Evolutionary conservation across 2,888 invertebrate genomes (phyloP).

Genomic region (Hoplodrina blanda): DNA sequence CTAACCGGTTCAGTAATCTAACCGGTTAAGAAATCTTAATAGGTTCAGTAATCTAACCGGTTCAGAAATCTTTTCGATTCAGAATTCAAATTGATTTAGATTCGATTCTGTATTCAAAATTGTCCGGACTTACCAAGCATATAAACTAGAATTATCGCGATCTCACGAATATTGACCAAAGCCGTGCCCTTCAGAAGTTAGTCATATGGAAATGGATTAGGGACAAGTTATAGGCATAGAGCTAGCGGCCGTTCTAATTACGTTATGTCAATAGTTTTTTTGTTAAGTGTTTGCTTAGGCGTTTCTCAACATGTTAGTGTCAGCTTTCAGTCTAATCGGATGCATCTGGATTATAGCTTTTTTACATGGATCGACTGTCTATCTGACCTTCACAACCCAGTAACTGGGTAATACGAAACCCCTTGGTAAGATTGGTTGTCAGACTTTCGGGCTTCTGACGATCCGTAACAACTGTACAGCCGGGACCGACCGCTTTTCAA

Average conservation of each 20-base stretch:
- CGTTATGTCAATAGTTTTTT: not conserved
- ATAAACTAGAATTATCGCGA: not conserved
- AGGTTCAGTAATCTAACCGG: not conserved
- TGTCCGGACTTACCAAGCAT: not conserved
- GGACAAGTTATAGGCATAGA: not conserved
- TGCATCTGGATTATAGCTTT: not conserved
- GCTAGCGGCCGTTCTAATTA: conserved; percentile 6
- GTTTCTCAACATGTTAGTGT: not conserved
- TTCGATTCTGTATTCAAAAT: not conserved
- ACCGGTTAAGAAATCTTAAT: no score
- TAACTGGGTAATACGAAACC: no score
- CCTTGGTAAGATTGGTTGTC: not conserved
- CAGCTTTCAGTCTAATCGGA: not conserved
- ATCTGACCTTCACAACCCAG: not conserved
- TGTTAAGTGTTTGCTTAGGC: not conserved
- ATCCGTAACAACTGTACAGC: no score
- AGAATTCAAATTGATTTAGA: not conserved
- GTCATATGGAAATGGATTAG: not conserved
- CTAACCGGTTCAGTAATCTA: not conserved
- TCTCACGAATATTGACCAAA: conserved; percentile 13
- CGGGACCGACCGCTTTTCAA: no score
- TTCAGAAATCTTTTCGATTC: no score
- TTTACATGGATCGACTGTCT: not conserved
- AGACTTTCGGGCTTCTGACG: no score
- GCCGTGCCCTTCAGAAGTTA: conserved; percentile 6